A percentile compares a stretch with the other conserved stretches of the same genome.
Evolutionary conservation across 2,797 vertebrate species (phyloP).

Genomic region (Pangasius krempfi): DNA sequence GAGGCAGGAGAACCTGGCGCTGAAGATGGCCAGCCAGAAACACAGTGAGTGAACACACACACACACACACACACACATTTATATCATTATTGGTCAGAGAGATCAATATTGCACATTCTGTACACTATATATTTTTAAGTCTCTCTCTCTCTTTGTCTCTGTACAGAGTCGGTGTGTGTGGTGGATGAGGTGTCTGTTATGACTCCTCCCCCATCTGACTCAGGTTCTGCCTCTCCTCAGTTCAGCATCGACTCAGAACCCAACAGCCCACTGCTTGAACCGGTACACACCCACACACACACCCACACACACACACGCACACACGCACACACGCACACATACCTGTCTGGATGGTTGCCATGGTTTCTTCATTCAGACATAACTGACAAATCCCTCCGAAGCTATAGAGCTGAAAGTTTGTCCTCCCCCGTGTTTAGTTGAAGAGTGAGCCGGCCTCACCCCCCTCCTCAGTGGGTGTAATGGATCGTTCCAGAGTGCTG

Average conservation of each 20-base stretch:
- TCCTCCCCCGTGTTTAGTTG: conserved; percentile 71
- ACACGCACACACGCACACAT: conserved; percentile 26
- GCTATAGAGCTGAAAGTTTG: background rate
- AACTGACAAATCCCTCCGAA: background rate
- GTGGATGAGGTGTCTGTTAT: conserved; percentile 90
- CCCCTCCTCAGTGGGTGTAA: conserved; percentile 88
- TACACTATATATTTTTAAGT: background rate
- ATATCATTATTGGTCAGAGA: background rate
- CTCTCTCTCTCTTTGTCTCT: background rate
- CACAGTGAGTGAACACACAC: conserved; percentile 81
- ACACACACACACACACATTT: background rate
- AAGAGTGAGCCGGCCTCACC: conserved; percentile 94
- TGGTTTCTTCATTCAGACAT: background rate
- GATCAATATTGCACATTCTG: background rate
- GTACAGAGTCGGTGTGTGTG: conserved; percentile 80
- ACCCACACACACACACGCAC: conserved; percentile 32
- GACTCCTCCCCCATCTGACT: conserved; percentile 95
- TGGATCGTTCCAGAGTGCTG: conserved; percentile 94
- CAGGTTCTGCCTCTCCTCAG: conserved; percentile 88
- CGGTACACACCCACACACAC: conserved; percentile 61
- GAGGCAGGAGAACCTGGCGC: conserved; percentile 93
- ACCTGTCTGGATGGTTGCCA: background rate
- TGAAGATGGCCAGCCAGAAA: conserved; percentile 93
- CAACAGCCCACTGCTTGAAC: conserved; percentile 87
- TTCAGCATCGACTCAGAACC: conserved; percentile 96